Conservation (phyloP, 2,113 vertebrate species). For the Ochotona princeps region DNA sequence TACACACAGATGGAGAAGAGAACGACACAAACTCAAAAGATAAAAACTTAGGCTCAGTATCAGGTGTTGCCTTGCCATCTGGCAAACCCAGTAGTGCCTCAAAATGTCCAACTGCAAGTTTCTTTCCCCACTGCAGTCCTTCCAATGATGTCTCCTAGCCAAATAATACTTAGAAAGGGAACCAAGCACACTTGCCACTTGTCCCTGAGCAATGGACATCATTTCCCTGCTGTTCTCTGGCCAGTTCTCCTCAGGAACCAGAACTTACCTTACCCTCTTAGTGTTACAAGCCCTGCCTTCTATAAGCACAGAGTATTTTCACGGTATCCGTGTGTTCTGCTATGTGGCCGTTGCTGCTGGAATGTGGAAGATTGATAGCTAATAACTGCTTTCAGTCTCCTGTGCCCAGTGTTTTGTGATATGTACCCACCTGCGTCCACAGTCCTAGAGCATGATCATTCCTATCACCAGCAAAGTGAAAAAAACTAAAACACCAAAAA, state of each 20-base stretch:
- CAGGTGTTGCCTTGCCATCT: not conserved
- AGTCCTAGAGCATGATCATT: not conserved
- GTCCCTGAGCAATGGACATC: not conserved
- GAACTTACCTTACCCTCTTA: not conserved
- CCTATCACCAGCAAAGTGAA: not conserved
- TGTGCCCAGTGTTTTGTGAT: not conserved
- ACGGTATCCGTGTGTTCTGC: not conserved
- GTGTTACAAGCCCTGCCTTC: not conserved
- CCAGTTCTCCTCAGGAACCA: not conserved
- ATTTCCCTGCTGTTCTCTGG: not conserved
- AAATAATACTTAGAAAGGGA: not conserved
- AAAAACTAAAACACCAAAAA: not conserved
- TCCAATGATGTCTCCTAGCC: not conserved
- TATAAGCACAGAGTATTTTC: not conserved
- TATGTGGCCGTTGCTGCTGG: not conserved
- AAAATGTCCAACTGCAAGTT: not conserved
- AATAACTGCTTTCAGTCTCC: not conserved
- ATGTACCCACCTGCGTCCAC: not conserved
- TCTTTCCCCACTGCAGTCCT: not conserved
- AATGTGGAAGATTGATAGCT: not conserved
- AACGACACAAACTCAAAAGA: not conserved
- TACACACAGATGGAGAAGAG: not conserved
- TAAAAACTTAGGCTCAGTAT: not conserved
- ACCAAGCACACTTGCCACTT: not conserved
- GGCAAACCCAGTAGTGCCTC: not conserved